phyloP scores from a whole-genome alignment of 2,113 vertebrate genomes.

The Trichechus manatus region DNA sequence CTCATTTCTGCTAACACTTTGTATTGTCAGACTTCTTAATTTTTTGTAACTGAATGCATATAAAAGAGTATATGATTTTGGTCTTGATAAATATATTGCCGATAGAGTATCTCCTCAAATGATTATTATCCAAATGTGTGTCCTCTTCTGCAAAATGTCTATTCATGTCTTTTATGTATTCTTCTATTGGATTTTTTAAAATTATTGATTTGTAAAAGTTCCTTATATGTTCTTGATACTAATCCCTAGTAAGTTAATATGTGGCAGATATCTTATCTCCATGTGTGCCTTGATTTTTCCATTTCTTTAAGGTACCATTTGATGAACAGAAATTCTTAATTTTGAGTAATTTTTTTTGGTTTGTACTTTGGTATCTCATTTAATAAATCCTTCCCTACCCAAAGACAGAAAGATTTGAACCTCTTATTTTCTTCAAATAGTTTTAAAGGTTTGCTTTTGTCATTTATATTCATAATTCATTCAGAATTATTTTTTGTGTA shows the following conservation, averaged over 20 bases:
- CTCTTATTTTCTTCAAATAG: neutral
- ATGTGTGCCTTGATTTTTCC: neutral
- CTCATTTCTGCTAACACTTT: neutral
- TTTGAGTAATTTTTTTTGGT: slow-evolving; percentile 37
- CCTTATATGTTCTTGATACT: slow-evolving; percentile 16
- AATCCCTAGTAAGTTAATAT: slow-evolving; percentile 14
- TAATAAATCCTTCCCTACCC: neutral
- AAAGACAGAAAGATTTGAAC: neutral
- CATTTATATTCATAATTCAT: slow-evolving; percentile 17
- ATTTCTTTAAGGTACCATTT: neutral
- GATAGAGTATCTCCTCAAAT: neutral
- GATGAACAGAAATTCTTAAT: slow-evolving; percentile 42
- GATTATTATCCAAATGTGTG: neutral
- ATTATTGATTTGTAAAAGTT: neutral
- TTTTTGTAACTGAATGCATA: neutral
- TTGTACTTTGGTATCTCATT: neutral
- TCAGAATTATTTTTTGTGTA: neutral
- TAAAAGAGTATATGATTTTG: slow-evolving; percentile 22
- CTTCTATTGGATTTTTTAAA: neutral
- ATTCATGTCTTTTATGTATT: neutral
- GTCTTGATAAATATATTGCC: neutral
- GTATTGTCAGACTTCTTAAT: slow-evolving; percentile 17
- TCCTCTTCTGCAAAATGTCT: neutral
- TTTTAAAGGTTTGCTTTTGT: slow-evolving; percentile 26
- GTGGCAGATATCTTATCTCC: neutral